These are phyloP conservation scores for Lontra canadensis DNA, from an alignment of 2,113 vertebrate species.

Conservation along the genomic window DNA sequence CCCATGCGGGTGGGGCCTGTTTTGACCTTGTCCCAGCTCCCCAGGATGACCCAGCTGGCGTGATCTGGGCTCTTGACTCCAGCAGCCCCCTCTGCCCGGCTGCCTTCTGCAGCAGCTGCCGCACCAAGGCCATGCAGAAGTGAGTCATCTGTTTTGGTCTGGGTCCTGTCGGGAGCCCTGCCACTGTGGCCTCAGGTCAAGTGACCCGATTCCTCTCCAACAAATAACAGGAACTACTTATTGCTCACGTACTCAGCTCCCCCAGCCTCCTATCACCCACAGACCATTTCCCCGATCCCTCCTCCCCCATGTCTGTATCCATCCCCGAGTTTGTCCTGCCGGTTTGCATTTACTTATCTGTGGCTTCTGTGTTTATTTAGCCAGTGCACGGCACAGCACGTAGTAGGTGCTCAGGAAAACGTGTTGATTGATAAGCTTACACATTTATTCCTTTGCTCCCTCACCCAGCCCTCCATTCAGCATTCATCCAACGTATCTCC, in stretches of 20 bases:
- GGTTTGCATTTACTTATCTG: fast-evolving
- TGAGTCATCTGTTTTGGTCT: slow-evolving; percentile 70
- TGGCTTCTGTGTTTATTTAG: background rate
- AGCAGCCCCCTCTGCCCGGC: background rate
- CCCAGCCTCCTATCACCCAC: background rate
- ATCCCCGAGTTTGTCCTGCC: fast-evolving
- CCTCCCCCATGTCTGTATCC: fast-evolving
- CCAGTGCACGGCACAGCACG: background rate
- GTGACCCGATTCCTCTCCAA: background rate
- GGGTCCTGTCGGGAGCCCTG: background rate
- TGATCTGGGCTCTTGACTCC: background rate
- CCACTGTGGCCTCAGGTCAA: background rate
- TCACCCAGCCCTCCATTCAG: background rate
- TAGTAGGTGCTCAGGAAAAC: background rate
- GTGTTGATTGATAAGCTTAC: fast-evolving
- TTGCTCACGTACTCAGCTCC: background rate
- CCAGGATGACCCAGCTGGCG: background rate
- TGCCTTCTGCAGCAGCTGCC: background rate
- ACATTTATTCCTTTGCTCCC: background rate
- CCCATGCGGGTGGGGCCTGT: background rate
- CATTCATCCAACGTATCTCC: background rate
- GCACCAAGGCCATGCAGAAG: background rate
- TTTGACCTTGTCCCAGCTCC: background rate
- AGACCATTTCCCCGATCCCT: background rate
- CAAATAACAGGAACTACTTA: background rate